Evolutionary conservation across 2,113 vertebrate genomes (phyloP).

Genomic region (Thinocorus orbignyianus): DNA sequence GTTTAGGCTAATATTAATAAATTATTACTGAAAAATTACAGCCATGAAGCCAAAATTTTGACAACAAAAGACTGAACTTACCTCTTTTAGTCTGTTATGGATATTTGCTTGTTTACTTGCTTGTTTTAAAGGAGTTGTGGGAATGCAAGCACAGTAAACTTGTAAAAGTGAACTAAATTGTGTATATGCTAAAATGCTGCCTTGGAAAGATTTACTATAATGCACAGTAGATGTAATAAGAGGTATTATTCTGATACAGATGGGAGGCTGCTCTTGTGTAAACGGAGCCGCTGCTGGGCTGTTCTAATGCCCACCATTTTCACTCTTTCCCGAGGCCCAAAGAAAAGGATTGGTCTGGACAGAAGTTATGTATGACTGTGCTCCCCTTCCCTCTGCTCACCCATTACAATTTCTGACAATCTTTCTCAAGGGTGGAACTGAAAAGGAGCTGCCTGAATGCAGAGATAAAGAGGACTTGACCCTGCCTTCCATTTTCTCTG

Average conservation of each 20-base stretch:
- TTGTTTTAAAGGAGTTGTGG: background rate
- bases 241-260: background rate
- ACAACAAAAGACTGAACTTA: background rate
- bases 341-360: background rate
- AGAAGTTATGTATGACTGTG: background rate
- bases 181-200: background rate
- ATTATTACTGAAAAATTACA: background rate
- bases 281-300: fast-evolving
- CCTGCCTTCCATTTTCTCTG: background rate
- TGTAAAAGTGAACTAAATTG: background rate
- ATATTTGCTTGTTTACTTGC: background rate
- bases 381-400: background rate
- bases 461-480: background rate
- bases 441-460: background rate
- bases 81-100: background rate
- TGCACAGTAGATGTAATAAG: background rate
- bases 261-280: background rate
- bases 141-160: background rate
- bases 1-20: background rate
- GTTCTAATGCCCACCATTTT: background rate
- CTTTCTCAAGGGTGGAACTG: background rate
- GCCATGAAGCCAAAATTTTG: background rate
- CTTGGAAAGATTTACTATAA: background rate
- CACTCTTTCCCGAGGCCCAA: background rate
- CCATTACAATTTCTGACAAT: background rate